Evolutionary conservation across 2,113 vertebrate genomes (phyloP).

Genomic region (Gallinago undulata): DNA sequence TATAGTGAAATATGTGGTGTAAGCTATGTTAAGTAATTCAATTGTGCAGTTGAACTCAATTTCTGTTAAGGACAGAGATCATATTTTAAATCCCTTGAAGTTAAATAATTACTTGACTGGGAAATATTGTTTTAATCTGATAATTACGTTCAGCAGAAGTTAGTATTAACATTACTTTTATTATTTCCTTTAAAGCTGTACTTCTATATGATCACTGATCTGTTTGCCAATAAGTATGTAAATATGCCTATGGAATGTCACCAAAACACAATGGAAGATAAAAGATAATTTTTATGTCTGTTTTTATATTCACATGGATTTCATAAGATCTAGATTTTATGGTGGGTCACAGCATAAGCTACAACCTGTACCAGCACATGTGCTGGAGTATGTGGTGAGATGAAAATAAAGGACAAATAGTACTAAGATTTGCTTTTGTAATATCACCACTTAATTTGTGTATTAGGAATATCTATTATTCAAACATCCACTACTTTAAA

Average conservation of each 20-base stretch:
- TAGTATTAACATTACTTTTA: background rate
- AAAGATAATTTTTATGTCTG: background rate
- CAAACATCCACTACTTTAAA: background rate
- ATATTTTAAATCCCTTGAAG: background rate
- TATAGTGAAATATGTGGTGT: background rate
- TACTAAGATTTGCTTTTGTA: background rate
- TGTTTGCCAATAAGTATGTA: background rate
- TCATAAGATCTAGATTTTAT: background rate
- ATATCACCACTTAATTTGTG: background rate
- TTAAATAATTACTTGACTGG: background rate
- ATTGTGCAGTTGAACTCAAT: background rate
- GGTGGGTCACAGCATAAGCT: background rate
- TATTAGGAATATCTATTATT: background rate
- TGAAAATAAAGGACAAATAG: background rate
- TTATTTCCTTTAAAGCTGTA: background rate
- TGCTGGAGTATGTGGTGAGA: background rate
- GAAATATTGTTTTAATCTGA: background rate
- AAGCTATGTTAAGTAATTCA: background rate
- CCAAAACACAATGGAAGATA: background rate
- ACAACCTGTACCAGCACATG: background rate
- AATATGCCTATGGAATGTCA: background rate
- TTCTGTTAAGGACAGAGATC: background rate
- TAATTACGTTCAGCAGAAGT: background rate
- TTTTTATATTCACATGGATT: background rate
- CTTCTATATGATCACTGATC: background rate